Conservation (phyloP, 2,113 vertebrate species). For the Capra hircus region DNA sequence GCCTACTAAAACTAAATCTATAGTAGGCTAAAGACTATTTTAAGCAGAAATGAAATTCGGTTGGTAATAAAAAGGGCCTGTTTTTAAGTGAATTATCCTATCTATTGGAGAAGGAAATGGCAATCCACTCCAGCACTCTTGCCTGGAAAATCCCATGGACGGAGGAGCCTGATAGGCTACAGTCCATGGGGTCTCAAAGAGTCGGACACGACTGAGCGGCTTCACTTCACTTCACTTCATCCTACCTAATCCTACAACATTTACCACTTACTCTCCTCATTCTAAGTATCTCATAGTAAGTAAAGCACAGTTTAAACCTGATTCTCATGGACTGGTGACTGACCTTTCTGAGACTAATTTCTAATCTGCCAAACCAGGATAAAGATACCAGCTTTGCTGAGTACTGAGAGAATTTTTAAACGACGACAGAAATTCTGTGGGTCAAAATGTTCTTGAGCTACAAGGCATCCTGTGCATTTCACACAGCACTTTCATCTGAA, state of each 20-base stretch:
- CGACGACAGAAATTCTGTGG: background rate
- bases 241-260: background rate
- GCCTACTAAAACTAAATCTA: background rate
- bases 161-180: too few species aligned
- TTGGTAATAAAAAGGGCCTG: background rate
- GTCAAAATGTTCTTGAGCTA: background rate
- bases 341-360: background rate
- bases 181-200: too few species aligned
- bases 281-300: background rate
- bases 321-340: background rate
- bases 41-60: constrained; percentile 14
- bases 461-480: background rate
- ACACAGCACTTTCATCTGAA: rapidly evolving
- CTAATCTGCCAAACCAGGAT: background rate
- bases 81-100: background rate
- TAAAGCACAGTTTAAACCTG: background rate
- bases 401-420: background rate
- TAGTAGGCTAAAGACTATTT: background rate
- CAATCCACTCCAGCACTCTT: too few species aligned
- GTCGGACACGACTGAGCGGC: too few species aligned
- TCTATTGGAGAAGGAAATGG: too few species aligned
- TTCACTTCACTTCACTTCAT: too few species aligned
- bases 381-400: background rate
- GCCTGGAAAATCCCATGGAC: too few species aligned
- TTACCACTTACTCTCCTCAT: background rate